Base-by-base conservation (phyloP, 2,888 invertebrate species). In the Alitta virens region DNA sequence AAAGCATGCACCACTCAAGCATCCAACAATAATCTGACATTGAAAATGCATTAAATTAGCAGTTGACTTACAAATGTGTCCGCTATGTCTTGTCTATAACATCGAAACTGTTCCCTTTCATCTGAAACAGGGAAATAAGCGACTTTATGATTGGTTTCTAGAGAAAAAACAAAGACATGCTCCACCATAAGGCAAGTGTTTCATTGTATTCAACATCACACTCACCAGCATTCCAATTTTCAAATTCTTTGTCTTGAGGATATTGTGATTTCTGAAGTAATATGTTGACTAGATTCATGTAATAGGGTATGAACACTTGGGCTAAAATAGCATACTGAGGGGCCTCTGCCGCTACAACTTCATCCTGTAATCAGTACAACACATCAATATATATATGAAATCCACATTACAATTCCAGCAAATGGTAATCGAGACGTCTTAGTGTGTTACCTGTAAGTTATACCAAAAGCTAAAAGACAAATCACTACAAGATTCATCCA, bases 391-490 rank as follows among this genome's bases (percentile, higher is more conserved):
- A 33, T 33, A 33, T 33, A 5, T 7, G 33, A 12, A 33, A 33
- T 33, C 12, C 33, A 33, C 7, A 33, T 12, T 33, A 33, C 12
- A 33, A 33, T 33, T 33, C 12, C 5, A 12, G 33, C 7, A 33
- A 33, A 12, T 33, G 7, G 12, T 12, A 33, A 5, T 33, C 12
- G 12, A 33, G 5, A 7, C 12, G 12, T 33, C 12, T 33, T 33
- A 33, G 23, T 16, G 16, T 43, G 70, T 57, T 69, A 91, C 91
- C 86, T 95, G 94, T 58, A 95, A 82, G 61, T 90, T 88, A 79
- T 92, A 95, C 95, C 95, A 95, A 81, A 94, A 92, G 2, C 91
- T 90, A 83, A 94, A 90, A 0, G 92, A 88, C 68, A 93, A 86
- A 64, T 89, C 90, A 76, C 94, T 94, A 66, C 91, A 88, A 0